Conservation (phyloP, 2,888 invertebrate species). For the Drosophila helvetica region DNA sequence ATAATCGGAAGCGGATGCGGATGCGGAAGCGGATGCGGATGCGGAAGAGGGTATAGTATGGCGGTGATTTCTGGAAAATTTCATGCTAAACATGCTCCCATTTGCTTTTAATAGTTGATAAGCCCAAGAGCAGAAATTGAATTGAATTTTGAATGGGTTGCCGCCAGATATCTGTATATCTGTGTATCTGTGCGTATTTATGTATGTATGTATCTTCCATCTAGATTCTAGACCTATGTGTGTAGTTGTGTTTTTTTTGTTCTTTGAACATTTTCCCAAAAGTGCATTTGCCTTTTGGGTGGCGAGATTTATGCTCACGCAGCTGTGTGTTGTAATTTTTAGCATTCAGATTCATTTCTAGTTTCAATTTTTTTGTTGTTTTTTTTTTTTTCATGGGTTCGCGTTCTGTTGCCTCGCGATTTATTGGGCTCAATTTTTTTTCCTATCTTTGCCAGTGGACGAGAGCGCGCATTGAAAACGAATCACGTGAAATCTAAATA, state of each 20-base stretch:
- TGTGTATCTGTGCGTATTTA: background rate
- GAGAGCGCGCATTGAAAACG: slow-evolving; percentile 76
- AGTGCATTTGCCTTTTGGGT: slow-evolving; percentile 49
- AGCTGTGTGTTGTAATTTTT: slow-evolving; percentile 78
- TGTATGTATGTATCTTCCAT: slow-evolving; percentile 20
- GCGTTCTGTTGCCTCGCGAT: slow-evolving; percentile 55
- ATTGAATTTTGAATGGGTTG: slow-evolving; percentile 60
- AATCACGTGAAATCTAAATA: slow-evolving; percentile 80
- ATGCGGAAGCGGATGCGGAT: slow-evolving; percentile 28
- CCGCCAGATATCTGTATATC: slow-evolving; percentile 16
- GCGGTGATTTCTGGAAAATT: slow-evolving; percentile 62
- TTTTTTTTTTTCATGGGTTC: slow-evolving; percentile 23
- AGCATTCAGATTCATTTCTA: slow-evolving; percentile 55
- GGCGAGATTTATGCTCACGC: slow-evolving; percentile 74
- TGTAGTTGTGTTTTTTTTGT: slow-evolving; percentile 11
- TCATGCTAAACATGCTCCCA: slow-evolving; percentile 74
- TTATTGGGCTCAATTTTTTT: slow-evolving; percentile 72
- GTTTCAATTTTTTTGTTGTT: slow-evolving; percentile 15
- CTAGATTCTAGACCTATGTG: background rate
- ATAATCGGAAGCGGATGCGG: slow-evolving; percentile 55
- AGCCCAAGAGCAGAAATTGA: slow-evolving; percentile 57
- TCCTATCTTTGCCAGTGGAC: slow-evolving; percentile 68
- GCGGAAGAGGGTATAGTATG: slow-evolving; percentile 13
- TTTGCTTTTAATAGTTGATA: slow-evolving; percentile 77
- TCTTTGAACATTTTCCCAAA: slow-evolving; percentile 54